Conservation (phyloP, 2,888 invertebrate species). For the Autographa pulchrina region DNA sequence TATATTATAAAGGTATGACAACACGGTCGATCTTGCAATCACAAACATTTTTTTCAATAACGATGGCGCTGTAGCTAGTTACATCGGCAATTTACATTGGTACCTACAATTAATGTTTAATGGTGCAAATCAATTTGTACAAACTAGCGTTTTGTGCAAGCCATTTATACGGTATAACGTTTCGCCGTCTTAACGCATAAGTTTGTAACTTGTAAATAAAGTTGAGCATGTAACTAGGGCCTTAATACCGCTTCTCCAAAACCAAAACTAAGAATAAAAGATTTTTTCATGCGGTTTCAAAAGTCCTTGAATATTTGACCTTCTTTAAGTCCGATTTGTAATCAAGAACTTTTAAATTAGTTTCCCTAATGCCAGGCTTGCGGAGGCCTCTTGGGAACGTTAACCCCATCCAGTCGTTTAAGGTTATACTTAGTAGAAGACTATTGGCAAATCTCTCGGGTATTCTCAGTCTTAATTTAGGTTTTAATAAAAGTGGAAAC, state of each 20-base stretch:
- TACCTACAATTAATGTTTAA: too few relatives aligned
- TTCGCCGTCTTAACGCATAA: too few relatives aligned
- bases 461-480: not conserved
- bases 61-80: too few relatives aligned
- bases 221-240: too few relatives aligned
- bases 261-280: not conserved
- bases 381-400: slow-evolving; percentile 42
- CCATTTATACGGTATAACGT: too few relatives aligned
- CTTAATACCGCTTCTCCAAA: not conserved
- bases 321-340: slow-evolving; percentile 48
- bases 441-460: slow-evolving; percentile 2
- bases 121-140: too few relatives aligned
- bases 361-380: slow-evolving; percentile 29
- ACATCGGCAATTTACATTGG: too few relatives aligned
- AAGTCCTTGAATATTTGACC: slow-evolving; percentile 51
- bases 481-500: not conserved
- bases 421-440: slow-evolving; percentile 13
- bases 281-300: slow-evolving; percentile 9
- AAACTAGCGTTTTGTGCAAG: too few relatives aligned
- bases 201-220: too few relatives aligned
- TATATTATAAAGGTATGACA: too few relatives aligned
- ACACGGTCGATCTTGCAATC: too few relatives aligned
- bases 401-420: slow-evolving; percentile 43
- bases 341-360: slow-evolving; percentile 56
- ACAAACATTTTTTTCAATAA: too few relatives aligned